Evolutionary conservation across 2,113 vertebrate genomes (phyloP), one percentile per base, ranked within the genome.

Genomic region (Crotalus viridis): DNA sequence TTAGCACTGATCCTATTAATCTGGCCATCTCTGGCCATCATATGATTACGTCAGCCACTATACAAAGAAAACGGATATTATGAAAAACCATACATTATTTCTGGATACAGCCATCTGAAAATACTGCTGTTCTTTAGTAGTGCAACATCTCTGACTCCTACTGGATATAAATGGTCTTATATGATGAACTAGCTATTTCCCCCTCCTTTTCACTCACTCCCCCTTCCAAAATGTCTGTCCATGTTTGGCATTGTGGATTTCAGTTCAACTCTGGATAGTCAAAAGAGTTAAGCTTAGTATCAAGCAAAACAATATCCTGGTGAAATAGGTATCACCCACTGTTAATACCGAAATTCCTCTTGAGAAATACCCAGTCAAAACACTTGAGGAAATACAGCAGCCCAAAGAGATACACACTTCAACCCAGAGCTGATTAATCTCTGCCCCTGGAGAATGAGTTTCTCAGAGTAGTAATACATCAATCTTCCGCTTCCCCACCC

Each of bases 331-430:
- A 57, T 85, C 52, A 51, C 61, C 90, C 59, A 61, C 12, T 89
- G 90, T 39, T 39, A 93, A 91, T 89, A 89, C 46, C 13, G 10
- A 51, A 43, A 61, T 85, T 91, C 87, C 46, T 61, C 90, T 89
- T 91, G 86, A 93, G 93, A 61, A 85, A 85, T 46, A 85, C 81
- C 2, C 5, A 88, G 19, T 59, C 93, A 90, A 74, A 93, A 93
- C 94, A 59, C 21, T 91, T 91, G 89, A 91, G 59, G 89, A 91
- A 88, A 39, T 43, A 28, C 85, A 92, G 55, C 33, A 39, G 91
- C 56, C 87, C 64, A 81, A 74, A 39, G 92, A 61, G 85, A 91
- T 21, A 55, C 28, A 91, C n/a, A 56, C 21, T 52, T 57, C 85
- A 81, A 46, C 52, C 57, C 22, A 17, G 8, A 61, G 51, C 51